A percentile compares a stretch with the other conserved stretches of the same genome.
phyloP scores from a whole-genome alignment of 1,140 invertebrate genomes.

The Anoplophora glabripennis region DNA sequence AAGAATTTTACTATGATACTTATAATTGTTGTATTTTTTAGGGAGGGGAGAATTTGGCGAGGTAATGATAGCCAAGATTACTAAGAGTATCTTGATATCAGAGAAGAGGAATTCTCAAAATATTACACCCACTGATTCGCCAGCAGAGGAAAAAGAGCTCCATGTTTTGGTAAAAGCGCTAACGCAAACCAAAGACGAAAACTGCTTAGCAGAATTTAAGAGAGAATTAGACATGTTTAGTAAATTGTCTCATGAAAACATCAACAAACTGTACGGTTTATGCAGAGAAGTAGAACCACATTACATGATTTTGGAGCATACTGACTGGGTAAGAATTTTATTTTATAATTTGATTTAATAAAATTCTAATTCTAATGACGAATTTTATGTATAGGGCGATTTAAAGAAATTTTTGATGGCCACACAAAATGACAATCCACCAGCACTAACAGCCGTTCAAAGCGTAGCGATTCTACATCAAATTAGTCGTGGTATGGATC shows the following conservation, averaged over 20 bases:
- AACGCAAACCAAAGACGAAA: slow-evolving; percentile 73
- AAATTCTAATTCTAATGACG: neutral
- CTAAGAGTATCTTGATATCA: slow-evolving; percentile 47
- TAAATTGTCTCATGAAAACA: slow-evolving; percentile 75
- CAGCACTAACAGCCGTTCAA: slow-evolving; percentile 68
- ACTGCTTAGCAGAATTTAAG: slow-evolving; percentile 76
- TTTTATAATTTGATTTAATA: slow-evolving; percentile 27
- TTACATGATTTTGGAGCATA: slow-evolving; percentile 86
- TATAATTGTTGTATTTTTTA: neutral
- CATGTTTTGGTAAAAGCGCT: slow-evolving; percentile 71
- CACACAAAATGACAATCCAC: slow-evolving; percentile 57
- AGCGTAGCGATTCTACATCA: slow-evolving; percentile 72
- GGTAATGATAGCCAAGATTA: slow-evolving; percentile 73
- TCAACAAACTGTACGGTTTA: slow-evolving; percentile 75
- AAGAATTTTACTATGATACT: neutral
- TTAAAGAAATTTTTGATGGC: slow-evolving; percentile 89
- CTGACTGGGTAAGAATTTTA: slow-evolving; percentile 75
- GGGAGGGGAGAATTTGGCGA: slow-evolving; percentile 90
- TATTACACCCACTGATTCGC: slow-evolving; percentile 33
- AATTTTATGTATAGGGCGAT: slow-evolving; percentile 67
- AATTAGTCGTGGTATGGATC: slow-evolving; percentile 80
- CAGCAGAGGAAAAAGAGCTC: slow-evolving; percentile 52
- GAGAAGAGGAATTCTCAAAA: slow-evolving; percentile 45
- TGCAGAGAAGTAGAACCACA: slow-evolving; percentile 82
- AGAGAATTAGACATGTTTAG: slow-evolving; percentile 83